A percentile compares a stretch with the other conserved stretches of the same genome.
Conservation (phyloP, 2,888 invertebrate genomes). For the Athalia cordata region DNA sequence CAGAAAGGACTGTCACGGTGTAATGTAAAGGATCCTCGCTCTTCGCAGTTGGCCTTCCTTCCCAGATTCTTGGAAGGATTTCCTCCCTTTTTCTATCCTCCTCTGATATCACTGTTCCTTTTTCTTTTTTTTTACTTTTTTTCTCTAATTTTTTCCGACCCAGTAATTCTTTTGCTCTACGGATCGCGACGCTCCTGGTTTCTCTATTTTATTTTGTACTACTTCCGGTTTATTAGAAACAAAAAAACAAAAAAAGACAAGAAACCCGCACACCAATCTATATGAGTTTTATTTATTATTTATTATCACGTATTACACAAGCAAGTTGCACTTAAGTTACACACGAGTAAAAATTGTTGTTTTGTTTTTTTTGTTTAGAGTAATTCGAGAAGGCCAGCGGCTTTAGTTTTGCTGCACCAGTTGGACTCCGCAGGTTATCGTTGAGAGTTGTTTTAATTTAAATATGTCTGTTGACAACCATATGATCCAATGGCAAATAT, state of each 20-base stretch:
- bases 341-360: too few relatives aligned
- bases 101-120: constrained; percentile 17
- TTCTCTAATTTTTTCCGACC: background rate
- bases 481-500: background rate
- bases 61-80: constrained; percentile 36
- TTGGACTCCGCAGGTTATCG: too few relatives aligned
- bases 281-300: too few relatives aligned
- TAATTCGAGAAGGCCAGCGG: too few relatives aligned
- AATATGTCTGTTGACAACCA: background rate
- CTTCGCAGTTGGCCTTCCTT: background rate
- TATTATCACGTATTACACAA: too few relatives aligned
- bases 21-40: background rate
- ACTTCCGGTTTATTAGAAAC: too few relatives aligned
- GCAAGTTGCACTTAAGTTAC: too few relatives aligned
- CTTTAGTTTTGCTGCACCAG: too few relatives aligned
- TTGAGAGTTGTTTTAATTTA: background rate
- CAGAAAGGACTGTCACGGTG: background rate
- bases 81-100: constrained; percentile 8
- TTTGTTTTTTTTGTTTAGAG: too few relatives aligned
- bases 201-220: background rate
- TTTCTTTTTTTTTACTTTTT: too few relatives aligned
- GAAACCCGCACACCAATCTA: too few relatives aligned
- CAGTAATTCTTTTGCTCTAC: background rate
- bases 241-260: too few relatives aligned
- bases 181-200: background rate